Percentiles rank a stretch among this genome's conserved stretches.
Conservation (phyloP, 2,888 invertebrate species). For the Hoplodrina blanda region DNA sequence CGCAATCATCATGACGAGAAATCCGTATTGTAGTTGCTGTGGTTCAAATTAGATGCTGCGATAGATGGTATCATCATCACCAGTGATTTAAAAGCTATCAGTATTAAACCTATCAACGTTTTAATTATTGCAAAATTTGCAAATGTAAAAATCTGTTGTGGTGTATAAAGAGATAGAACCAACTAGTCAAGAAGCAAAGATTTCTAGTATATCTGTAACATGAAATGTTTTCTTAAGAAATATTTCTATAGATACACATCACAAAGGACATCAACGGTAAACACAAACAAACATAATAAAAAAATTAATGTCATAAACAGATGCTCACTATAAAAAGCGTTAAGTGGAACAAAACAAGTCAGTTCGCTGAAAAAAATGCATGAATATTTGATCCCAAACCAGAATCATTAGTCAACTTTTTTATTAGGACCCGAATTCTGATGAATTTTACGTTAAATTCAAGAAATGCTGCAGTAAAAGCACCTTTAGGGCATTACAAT, state of each 20-base stretch:
- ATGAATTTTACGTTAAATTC: constrained; percentile 12
- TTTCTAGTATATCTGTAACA: neutral
- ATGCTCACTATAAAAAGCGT: constrained; percentile 86
- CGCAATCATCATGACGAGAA: too few relatives aligned
- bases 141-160: neutral
- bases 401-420: constrained; percentile 90
- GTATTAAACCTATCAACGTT: neutral
- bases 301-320: constrained; percentile 84
- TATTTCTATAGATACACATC: constrained; percentile 35
- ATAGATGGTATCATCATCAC: neutral
- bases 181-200: neutral
- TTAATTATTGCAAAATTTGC: neutral
- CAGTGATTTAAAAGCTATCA: neutral
- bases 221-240: constrained; percentile 1
- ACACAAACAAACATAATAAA: constrained; percentile 73
- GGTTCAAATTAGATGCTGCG: too few relatives aligned
- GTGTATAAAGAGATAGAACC: neutral
- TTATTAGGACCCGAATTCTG: constrained; percentile 69
- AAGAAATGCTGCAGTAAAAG: constrained; percentile 42
- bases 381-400: constrained; percentile 90
- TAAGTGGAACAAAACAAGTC: constrained; percentile 89
- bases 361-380: constrained; percentile 80
- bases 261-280: constrained; percentile 61
- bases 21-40: too few relatives aligned
- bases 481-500: constrained; percentile 64